Evolutionary conservation across 2,888 invertebrate species (phyloP), one percentile per base, ranked within the genome.

Genomic region (Flexamia atlantica): DNA sequence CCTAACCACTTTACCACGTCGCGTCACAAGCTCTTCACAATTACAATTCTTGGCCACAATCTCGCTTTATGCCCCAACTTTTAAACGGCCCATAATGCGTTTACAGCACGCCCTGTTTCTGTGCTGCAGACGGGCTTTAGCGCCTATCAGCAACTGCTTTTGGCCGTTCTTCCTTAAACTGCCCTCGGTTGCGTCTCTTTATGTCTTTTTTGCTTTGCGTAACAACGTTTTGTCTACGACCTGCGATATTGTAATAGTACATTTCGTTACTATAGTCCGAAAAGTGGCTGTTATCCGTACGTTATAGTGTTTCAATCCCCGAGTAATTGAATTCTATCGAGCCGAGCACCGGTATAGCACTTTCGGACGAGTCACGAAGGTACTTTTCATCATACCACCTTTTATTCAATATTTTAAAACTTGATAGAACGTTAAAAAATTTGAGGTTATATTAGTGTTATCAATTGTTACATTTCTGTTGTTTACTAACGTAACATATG

Each of bases 21-120:
- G 30, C 64, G 20, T 53, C 53, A n/a, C n/a, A 17, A 64, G 64
- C 28, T 64, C 64, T 30, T 46, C 76, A 76, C 76, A 76, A 76
- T 76, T 76, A 76, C 76, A 76, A 50, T 76, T 76, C 76, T 76
- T 76, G n/a, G 28, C 50, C 76, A 23, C 50, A 46, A 46, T 76
- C 50, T 17, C 28, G 40, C 28, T 76, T 76, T 76, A 76, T 76
- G 76, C 17, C 14, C 17, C 76, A 76, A 76, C 46, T 76, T 76
- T 76, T 50, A 76, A 76, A 72, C 40, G 76, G 50, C 42, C 76
- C 76, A 30, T 46, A 50, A 76, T 76, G 50, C 50, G 76, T 76
- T 76, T 76, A 76, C 20, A 17, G 76, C 72, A 72, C 72, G 72
- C 40, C 23, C 20, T 0, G 30, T 28, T 28, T 64, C 30, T 28